These are phyloP conservation scores for Aphidius ervi DNA, from an alignment of 1,140 invertebrate species.

Conservation along the genomic window DNA sequence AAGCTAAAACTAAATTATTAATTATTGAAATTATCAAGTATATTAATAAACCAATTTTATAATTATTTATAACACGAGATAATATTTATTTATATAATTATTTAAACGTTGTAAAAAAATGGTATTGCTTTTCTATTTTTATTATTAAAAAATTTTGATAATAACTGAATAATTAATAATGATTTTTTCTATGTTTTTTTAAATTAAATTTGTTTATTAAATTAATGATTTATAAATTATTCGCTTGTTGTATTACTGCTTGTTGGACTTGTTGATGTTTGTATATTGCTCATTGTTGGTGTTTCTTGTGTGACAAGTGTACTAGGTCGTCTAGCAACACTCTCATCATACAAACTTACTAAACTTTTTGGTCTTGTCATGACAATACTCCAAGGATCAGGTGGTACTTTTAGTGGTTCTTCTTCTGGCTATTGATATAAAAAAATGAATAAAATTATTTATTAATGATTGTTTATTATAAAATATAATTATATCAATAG, in stretches of 20 bases:
- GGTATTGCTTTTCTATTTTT: no score
- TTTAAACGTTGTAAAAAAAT: no score
- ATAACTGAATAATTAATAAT: not conserved
- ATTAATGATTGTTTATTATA: not conserved
- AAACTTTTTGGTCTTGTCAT: constrained; percentile 36
- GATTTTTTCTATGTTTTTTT: not conserved
- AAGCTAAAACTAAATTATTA: no score
- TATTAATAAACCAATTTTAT: no score
- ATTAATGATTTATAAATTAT: constrained; percentile 26
- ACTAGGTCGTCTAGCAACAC: constrained; percentile 39
- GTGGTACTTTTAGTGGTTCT: constrained; percentile 27
- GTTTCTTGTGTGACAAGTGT: constrained; percentile 33
- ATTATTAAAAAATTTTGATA: no score
- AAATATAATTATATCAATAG: not conserved
- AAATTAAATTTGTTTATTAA: no score
- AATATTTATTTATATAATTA: no score
- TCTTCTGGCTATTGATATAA: constrained; percentile 27
- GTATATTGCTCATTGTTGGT: constrained; percentile 31
- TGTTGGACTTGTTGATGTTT: constrained; percentile 36
- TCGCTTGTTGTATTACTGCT: constrained; percentile 41
- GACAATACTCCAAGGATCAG: constrained; percentile 40
- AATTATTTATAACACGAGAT: no score
- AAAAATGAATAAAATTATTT: not conserved
- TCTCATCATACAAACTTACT: constrained; percentile 37
- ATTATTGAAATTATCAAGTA: no score